A percentile compares a stretch with the other conserved stretches of the same genome.
phyloP scores from a whole-genome alignment of 2,888 invertebrate genomes.

The Aphidoletes aphidimyza region DNA sequence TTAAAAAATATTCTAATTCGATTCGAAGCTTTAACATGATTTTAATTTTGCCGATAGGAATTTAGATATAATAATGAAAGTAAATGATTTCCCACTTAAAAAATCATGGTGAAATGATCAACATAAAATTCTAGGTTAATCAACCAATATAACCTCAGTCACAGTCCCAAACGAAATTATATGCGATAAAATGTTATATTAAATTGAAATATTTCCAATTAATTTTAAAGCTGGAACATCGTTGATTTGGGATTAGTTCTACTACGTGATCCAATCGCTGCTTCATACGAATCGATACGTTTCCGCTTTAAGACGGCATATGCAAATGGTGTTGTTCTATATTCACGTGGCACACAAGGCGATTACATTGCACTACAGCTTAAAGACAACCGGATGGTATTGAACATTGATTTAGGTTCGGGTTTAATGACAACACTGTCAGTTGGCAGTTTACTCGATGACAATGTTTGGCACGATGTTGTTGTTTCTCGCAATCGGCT shows the following conservation, averaged over 20 bases:
- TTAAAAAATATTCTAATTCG: not conserved
- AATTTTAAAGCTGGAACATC: constrained; percentile 80
- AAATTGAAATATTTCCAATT: constrained; percentile 7
- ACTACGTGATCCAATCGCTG: constrained; percentile 83
- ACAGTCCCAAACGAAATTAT: not conserved
- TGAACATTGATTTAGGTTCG: constrained; percentile 89
- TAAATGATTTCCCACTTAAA: too few relatives aligned
- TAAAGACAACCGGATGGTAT: constrained; percentile 85
- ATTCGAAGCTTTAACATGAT: too few relatives aligned
- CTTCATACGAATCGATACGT: constrained; percentile 83
- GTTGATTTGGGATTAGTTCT: constrained; percentile 89
- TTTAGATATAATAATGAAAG: too few relatives aligned
- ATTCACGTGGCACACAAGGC: constrained; percentile 93
- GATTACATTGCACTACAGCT: constrained; percentile 92
- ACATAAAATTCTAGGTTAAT: too few relatives aligned
- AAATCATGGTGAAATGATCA: too few relatives aligned
- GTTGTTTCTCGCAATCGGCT: constrained; percentile 84
- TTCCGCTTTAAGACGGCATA: constrained; percentile 92
- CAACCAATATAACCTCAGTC: not conserved
- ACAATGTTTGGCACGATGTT: constrained; percentile 98
- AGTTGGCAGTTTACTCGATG: constrained; percentile 93
- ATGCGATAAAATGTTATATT: not conserved
- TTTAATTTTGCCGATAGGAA: too few relatives aligned
- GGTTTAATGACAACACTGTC: constrained; percentile 83
- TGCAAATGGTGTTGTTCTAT: constrained; percentile 90